A percentile compares a stretch with the other conserved stretches of the same genome.
phyloP scores from a whole-genome alignment of 2,797 vertebrate species.

The Notolepis coatsorum region DNA sequence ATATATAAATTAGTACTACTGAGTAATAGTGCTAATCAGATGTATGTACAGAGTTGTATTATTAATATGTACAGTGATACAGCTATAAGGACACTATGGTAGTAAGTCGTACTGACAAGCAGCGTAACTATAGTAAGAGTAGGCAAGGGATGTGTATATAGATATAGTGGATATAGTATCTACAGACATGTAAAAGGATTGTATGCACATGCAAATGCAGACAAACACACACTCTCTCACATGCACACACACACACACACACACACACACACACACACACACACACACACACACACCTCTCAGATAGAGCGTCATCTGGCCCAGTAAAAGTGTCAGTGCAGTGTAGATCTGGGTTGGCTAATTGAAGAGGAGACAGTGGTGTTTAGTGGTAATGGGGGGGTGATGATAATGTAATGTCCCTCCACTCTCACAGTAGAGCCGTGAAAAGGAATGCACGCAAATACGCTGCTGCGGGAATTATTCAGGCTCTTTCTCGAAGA shows the following conservation, averaged over 20 bases:
- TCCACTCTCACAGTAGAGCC: slow-evolving; percentile 48
- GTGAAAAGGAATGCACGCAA: slow-evolving; percentile 63
- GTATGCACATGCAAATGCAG: not conserved
- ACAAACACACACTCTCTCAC: no score
- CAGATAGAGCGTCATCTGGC: slow-evolving; percentile 40
- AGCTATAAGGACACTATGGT: no score
- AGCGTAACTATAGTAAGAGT: no score
- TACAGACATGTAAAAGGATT: no score
- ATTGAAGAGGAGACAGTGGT: slow-evolving; percentile 75
- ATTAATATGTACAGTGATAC: no score
- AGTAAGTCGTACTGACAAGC: no score
- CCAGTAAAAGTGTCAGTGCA: slow-evolving; percentile 64
- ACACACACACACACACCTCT: slow-evolving; percentile 13
- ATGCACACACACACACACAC: slow-evolving; percentile 1
- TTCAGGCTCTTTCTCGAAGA: slow-evolving; percentile 51
- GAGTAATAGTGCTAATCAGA: no score
- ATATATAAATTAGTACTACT: no score
- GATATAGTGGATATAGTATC: no score
- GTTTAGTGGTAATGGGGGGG: slow-evolving; percentile 72
- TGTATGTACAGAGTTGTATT: no score
- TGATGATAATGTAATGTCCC: slow-evolving; percentile 42
- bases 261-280: slow-evolving; percentile 30
- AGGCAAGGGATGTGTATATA: no score
- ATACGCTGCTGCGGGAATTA: slow-evolving; percentile 65
- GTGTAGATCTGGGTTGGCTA: slow-evolving; percentile 67